These are phyloP conservation scores for Sinocyclocheilus rhinocerous DNA, from an alignment of 2,113 vertebrate species.

Conservation along the genomic window DNA sequence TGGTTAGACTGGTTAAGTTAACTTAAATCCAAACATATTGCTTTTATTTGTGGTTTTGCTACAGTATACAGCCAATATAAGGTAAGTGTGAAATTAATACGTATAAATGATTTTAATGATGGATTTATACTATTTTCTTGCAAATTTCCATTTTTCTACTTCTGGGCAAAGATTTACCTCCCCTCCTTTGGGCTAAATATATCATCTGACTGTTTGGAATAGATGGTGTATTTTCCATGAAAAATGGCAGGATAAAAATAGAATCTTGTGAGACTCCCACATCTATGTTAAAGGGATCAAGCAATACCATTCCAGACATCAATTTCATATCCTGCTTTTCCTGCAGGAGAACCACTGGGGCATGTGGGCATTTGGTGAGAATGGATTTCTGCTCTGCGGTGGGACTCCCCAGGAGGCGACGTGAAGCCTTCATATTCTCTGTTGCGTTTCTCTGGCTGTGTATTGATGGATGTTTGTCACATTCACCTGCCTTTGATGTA, in stretches of 20 bases:
- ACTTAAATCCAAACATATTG: background rate
- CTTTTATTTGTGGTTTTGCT: slow-evolving; percentile 5
- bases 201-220: slow-evolving; percentile 14
- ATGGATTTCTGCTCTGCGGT: slow-evolving; percentile 31
- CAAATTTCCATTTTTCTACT: background rate
- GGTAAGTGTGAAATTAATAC: background rate
- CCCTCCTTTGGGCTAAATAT: slow-evolving; percentile 13
- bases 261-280: slow-evolving; percentile 17
- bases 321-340: slow-evolving; percentile 28
- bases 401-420: background rate
- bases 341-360: slow-evolving; percentile 10
- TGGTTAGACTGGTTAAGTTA: background rate
- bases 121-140: background rate
- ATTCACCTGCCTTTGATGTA: slow-evolving; percentile 26
- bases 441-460: slow-evolving; percentile 21
- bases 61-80: background rate
- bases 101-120: background rate
- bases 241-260: slow-evolving; percentile 41
- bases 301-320: slow-evolving; percentile 28
- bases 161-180: background rate
- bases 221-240: slow-evolving; percentile 18
- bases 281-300: slow-evolving; percentile 24
- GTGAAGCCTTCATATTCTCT: slow-evolving; percentile 14
- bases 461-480: slow-evolving; percentile 45
- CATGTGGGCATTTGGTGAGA: slow-evolving; percentile 31